Base-by-base conservation (phyloP, 2,797 vertebrate genomes). In the Glossophaga mutica region DNA sequence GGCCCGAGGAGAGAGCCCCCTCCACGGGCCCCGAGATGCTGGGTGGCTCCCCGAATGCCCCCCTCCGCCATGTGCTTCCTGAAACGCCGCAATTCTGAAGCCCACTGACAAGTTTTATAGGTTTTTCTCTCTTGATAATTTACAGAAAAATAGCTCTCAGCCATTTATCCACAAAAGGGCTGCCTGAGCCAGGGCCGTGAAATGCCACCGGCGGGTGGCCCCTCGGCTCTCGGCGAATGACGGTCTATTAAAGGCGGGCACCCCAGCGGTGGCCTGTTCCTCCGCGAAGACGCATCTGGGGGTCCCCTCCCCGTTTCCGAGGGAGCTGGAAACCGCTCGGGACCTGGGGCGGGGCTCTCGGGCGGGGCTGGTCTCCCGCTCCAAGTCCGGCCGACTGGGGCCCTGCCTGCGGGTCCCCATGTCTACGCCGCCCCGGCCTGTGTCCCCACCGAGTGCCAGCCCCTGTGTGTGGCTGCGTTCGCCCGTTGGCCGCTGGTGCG, bases 11-110 rank as follows among this genome's bases (percentile, higher is more conserved):
- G 37, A 42, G 26, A n/a, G 52, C 3, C 15, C 2, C 32, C 11
- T n/a, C 55, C 0, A 7, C 24, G 0, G 3, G 3, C 22, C 5
- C 0, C 0, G 29, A 6, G n/a, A 2, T 4, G 0, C 50, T 42
- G 1, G 12, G 32, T 32, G 22, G 34, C 9, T 77, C 70, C 26
- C 32, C 34, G 50, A 37, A 26, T 0, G 10, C 50, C 18, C 24
- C 1, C 0, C 39, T 6, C 39, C 39, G 39, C 39, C 6, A 9
- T 11, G n/a, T 19, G n/a, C 70, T 44, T 42, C 76, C 62, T 21
- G 62, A 52, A 59, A 81, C 5, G 68, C 89, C 85, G 42, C 39
- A 11, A 1, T 32, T n/a, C 48, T 3, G 46, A 68, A 48, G n/a
- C 70, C 42, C 22, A 1, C 62, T 88, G 91, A 62, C 71, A 82